These are phyloP conservation scores for Nematopogon swammerdamellus DNA, from an alignment of 2,888 invertebrate genomes.

Conservation along the genomic window DNA sequence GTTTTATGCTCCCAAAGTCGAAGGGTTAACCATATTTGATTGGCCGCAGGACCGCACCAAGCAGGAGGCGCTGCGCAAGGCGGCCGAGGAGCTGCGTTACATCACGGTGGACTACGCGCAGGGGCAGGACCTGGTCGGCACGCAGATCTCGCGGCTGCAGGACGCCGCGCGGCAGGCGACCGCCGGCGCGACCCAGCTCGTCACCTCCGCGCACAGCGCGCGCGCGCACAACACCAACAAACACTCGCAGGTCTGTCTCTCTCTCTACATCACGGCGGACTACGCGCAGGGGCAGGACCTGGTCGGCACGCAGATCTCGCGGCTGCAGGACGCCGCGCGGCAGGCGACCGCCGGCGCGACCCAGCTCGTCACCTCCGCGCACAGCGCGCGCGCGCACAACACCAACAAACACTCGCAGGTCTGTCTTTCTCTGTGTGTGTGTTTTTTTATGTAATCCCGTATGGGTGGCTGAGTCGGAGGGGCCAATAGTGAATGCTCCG, in stretches of 20 bases:
- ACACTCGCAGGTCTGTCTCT: conserved; percentile 35
- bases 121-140: conserved; percentile 67
- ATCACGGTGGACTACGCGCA: conserved; percentile 84
- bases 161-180: conserved; percentile 83
- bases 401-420: conserved; percentile 59
- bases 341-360: conserved; percentile 86
- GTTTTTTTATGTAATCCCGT: too few relatives aligned
- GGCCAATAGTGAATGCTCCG: too few relatives aligned
- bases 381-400: conserved; percentile 75
- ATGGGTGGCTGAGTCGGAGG: too few relatives aligned
- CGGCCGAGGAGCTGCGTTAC: conserved; percentile 90
- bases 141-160: conserved; percentile 53
- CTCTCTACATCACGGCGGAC: neutral
- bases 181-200: conserved; percentile 86
- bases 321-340: conserved; percentile 25
- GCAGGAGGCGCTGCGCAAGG: conserved; percentile 79
- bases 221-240: conserved; percentile 70
- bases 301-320: conserved; percentile 10
- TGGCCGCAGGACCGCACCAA: conserved; percentile 72
- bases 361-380: conserved; percentile 86
- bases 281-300: conserved; percentile 20
- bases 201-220: conserved; percentile 84
- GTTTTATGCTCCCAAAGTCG: too few relatives aligned
- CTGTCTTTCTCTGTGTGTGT: too few relatives aligned
- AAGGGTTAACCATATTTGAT: too few relatives aligned